These are phyloP conservation scores for Embidobia sp. DNA, from an alignment of 2,888 invertebrate species.

Conservation along the genomic window DNA sequence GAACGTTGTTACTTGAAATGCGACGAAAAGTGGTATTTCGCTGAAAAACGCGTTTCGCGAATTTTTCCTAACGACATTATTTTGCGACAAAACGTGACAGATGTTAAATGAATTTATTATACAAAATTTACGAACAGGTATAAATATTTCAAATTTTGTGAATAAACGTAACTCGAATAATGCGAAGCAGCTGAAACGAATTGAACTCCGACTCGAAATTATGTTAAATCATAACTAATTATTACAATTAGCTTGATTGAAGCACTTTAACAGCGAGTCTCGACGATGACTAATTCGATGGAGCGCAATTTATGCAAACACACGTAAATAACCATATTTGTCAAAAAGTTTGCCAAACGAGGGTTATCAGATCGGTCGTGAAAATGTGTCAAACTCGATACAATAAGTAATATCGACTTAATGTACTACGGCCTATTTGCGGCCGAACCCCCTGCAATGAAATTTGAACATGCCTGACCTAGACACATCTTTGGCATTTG, in stretches of 20 bases:
- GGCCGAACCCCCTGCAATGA: slow-evolving; percentile 50
- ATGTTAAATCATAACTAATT: slow-evolving; percentile 5
- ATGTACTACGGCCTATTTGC: slow-evolving; percentile 61
- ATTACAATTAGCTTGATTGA: slow-evolving; percentile 25
- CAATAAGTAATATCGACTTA: slow-evolving; percentile 40
- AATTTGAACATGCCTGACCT: slow-evolving; percentile 72
- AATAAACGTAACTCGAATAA: neutral
- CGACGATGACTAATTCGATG: slow-evolving; percentile 2
- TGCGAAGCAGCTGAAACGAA: neutral
- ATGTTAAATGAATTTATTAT: too few species aligned
- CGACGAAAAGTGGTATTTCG: too few species aligned
- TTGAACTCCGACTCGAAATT: slow-evolving; percentile 24
- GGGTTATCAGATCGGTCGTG: slow-evolving; percentile 35
- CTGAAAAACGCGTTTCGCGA: too few species aligned
- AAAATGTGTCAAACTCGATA: slow-evolving; percentile 41
- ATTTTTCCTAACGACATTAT: too few species aligned
- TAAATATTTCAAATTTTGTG: too few species aligned
- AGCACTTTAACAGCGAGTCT: slow-evolving; percentile 14
- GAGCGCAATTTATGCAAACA: neutral
- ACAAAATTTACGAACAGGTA: too few species aligned
- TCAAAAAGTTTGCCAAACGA: slow-evolving; percentile 14
- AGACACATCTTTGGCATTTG: slow-evolving; percentile 77
- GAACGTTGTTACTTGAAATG: too few species aligned
- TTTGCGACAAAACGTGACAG: too few species aligned
- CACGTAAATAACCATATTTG: slow-evolving; percentile 17